These are phyloP conservation scores for Cottoperca gobio DNA, from an alignment of 2,797 vertebrate genomes.

Conservation along the genomic window DNA sequence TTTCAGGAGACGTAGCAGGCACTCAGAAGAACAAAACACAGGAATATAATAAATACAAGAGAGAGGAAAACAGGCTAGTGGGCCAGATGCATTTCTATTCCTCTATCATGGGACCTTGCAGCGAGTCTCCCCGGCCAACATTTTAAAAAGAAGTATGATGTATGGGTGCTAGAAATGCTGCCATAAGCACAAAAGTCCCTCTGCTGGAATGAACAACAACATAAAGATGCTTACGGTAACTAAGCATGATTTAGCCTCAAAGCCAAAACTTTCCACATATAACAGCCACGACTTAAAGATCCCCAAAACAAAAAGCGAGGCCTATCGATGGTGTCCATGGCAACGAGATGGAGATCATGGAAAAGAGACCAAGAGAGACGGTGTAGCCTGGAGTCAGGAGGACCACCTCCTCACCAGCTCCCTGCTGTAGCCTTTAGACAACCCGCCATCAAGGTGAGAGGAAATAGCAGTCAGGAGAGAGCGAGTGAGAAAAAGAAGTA, in stretches of 20 bases:
- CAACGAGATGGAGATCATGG: slow-evolving; percentile 65
- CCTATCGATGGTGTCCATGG: slow-evolving; percentile 72
- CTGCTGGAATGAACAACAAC: slow-evolving; percentile 45
- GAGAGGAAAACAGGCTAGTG: slow-evolving; percentile 22
- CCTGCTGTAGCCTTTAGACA: slow-evolving; percentile 71
- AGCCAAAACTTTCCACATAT: slow-evolving; percentile 62
- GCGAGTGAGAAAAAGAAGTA: slow-evolving; percentile 46
- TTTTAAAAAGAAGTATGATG: slow-evolving; percentile 47
- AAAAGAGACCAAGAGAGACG: slow-evolving; percentile 47
- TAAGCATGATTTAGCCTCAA: slow-evolving; percentile 47
- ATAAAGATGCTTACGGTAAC: slow-evolving; percentile 53
- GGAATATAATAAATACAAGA: slow-evolving; percentile 60
- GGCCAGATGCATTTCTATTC: slow-evolving; percentile 63
- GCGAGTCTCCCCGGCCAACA: slow-evolving; percentile 48
- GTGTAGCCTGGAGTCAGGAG: slow-evolving; percentile 67
- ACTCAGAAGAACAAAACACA: slow-evolving; percentile 49
- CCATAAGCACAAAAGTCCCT: slow-evolving; percentile 67
- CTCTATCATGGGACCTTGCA: slow-evolving; percentile 54
- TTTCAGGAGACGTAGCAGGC: slow-evolving; percentile 59
- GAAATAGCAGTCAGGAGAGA: slow-evolving; percentile 66
- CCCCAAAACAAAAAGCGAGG: slow-evolving; percentile 17
- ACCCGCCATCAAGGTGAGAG: slow-evolving; percentile 65
- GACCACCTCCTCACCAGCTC: slow-evolving; percentile 69
- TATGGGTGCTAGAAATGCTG: slow-evolving; percentile 62
- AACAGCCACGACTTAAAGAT: slow-evolving; percentile 49